These are phyloP conservation scores for Anastrepha ludens DNA, from an alignment of 1,140 invertebrate genomes.

Conservation along the genomic window DNA sequence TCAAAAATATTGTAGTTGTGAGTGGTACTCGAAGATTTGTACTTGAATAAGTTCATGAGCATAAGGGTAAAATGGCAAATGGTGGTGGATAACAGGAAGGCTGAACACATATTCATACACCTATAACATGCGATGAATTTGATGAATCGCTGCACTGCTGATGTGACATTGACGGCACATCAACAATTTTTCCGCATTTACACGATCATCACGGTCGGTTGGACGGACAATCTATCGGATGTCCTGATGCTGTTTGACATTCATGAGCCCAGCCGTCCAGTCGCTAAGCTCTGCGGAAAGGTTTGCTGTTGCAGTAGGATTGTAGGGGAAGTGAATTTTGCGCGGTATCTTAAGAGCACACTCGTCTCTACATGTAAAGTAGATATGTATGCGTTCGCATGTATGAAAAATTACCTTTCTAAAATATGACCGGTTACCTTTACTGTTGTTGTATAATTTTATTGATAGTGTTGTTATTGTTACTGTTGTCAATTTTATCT, in stretches of 20 bases:
- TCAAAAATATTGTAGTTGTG: no score
- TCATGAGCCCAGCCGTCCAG: slow-evolving; percentile 24
- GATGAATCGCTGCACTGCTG: neutral
- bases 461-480: neutral
- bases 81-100: neutral
- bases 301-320: neutral
- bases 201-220: slow-evolving; percentile 17
- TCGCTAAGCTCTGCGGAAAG: neutral
- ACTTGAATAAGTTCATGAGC: no score
- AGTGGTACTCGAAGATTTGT: no score
- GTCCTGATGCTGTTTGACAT: slow-evolving; percentile 55
- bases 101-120: neutral
- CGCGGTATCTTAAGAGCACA: neutral
- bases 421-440: slow-evolving; percentile 1
- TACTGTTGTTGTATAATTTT: neutral
- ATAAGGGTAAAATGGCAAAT: neutral
- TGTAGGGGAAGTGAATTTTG: slow-evolving; percentile 8
- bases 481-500: slow-evolving; percentile 45
- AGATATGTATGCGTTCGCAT: neutral
- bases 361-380: neutral
- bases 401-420: neutral
- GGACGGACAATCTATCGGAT: neutral
- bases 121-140: neutral
- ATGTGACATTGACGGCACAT: slow-evolving; percentile 33
- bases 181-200: slow-evolving; percentile 7